Base-by-base conservation (phyloP, 2,888 invertebrate species). In the Lacanobia oleracea region DNA sequence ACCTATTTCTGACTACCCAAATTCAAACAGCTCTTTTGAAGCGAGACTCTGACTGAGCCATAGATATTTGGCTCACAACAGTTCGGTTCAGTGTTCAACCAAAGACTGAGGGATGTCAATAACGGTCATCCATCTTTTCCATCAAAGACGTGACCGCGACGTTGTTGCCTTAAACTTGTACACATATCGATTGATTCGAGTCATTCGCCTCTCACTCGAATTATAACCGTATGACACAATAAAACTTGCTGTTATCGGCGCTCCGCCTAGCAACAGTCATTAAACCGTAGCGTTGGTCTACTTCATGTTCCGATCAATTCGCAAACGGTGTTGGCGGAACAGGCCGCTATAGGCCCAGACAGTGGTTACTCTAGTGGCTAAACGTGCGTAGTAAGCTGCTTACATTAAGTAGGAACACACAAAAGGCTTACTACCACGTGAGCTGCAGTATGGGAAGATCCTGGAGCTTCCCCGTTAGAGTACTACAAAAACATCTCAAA, bases 221-320 rank as follows among this genome's bases (percentile, higher is more conserved):
- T 43, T 71, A 50, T 54, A 50, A 67, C 33, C 12, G 50, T 65
- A 18, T 54, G 75, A 75, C 8, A 45, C 23, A 51, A 33, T 53
- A 48, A 51, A 59, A 27, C 23, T 23, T 51, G 51, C 14, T 53
- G 33, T 40, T 57, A 48, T 57, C 43, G 59, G 14, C 56, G 37
- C 9, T 33, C 14, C 45, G 75, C 76, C 16, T 63, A 65, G 62
- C 43, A 63, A 70, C 45, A 54, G 40, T 27, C 12, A 53, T 51
- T 33, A 9, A 50, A 70, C 27, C 27, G 62, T n/a, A 64, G 59
- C 16, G 51, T 12, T 57, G 37, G 21, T 14, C 62, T 16, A 59
- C 56, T 50, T 53, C 18, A 27, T 67, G 33, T 37, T 27, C 21
- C 45, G 77, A 81, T 77, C 64, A 65, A 33, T 77, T 63, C 59